Percentiles rank a stretch among this genome's conserved stretches.
phyloP scores from a whole-genome alignment of 2,113 vertebrate genomes.

The Coptodon rendalli region DNA sequence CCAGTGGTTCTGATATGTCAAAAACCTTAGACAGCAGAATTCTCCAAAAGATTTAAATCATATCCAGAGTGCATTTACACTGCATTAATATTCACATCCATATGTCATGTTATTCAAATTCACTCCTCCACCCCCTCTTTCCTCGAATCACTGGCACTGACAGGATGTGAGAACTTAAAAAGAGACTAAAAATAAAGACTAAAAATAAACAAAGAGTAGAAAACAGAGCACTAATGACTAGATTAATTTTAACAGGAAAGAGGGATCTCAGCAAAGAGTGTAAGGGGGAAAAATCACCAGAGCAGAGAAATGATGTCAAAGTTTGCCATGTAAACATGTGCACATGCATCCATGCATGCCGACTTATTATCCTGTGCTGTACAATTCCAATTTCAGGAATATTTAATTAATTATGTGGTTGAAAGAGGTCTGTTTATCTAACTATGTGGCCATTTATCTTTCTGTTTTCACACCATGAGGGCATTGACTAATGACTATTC shows the following conservation, averaged over 20 bases:
- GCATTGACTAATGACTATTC: conserved; percentile 28
- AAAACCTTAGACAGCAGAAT: conserved; percentile 4
- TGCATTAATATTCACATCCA: conserved; percentile 14
- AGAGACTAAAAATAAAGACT: neutral
- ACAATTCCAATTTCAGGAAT: neutral
- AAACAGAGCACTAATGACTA: neutral
- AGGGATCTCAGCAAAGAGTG: neutral
- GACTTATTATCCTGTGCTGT: neutral
- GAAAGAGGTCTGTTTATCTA: neutral
- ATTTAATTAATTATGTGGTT: neutral
- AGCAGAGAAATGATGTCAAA: neutral
- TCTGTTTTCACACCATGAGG: conserved; percentile 1
- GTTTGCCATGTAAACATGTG: neutral
- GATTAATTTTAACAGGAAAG: neutral
- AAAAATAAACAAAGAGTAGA: neutral
- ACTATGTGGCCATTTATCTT: neutral
- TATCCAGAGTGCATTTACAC: neutral
- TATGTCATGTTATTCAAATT: conserved; percentile 10
- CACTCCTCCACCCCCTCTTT: neutral
- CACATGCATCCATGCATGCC: neutral
- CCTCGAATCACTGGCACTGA: neutral
- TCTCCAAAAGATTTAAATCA: neutral
- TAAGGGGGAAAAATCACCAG: neutral
- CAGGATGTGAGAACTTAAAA: neutral
- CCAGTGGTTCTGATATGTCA: neutral